phyloP scores from a whole-genome alignment of 2,797 vertebrate species.

The Sternotherus odoratus region DNA sequence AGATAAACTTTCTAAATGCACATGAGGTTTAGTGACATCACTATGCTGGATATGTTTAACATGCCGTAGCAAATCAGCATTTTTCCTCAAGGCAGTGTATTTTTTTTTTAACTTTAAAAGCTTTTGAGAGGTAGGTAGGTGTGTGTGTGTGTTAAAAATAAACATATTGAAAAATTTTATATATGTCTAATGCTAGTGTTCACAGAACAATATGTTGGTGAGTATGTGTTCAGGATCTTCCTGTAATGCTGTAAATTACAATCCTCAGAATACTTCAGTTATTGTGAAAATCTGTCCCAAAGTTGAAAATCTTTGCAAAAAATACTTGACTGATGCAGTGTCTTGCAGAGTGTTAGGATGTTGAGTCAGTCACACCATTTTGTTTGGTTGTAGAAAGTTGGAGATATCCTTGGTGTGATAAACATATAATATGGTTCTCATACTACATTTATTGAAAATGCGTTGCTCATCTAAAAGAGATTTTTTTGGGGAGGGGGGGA shows the following conservation, averaged over 20 bases:
- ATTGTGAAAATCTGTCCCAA: not conserved
- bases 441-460: not conserved
- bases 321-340: not conserved
- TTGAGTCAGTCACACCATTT: not conserved
- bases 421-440: accelerated
- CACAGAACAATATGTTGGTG: not conserved
- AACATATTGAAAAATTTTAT: not conserved
- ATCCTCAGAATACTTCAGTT: not conserved
- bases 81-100: not conserved
- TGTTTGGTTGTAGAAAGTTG: not conserved
- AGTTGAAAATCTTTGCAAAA: not conserved
- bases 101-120: constrained; percentile 8
- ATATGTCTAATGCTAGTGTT: not conserved
- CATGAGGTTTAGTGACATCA: not conserved
- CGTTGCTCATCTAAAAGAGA: not conserved
- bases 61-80: not conserved
- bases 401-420: not conserved
- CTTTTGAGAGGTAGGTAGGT: not conserved
- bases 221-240: not conserved
- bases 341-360: not conserved
- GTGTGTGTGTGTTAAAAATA: not conserved
- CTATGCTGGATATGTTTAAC: not conserved
- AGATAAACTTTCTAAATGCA: not conserved
- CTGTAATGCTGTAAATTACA: not conserved
- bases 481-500: not conserved